phyloP scores from a whole-genome alignment of 2,888 invertebrate species.

The Cheilosia urbana region DNA sequence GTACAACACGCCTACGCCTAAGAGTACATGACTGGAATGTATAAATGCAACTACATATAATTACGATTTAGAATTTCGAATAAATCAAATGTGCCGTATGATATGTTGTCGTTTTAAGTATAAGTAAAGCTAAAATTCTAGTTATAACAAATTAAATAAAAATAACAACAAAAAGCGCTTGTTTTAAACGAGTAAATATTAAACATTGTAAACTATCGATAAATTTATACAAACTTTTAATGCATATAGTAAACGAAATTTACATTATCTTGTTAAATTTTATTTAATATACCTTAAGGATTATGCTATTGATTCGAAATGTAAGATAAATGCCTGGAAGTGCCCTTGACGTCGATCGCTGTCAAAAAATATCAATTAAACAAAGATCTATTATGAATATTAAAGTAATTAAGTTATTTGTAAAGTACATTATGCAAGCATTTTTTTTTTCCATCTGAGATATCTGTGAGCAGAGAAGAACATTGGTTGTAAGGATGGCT shows the following conservation, averaged over 20 bases:
- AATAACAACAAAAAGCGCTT: not conserved
- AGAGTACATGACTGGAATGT: conserved; percentile 27
- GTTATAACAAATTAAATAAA: conserved; percentile 9
- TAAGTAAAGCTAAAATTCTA: conserved; percentile 38
- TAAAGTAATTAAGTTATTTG: conserved; percentile 47
- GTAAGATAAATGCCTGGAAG: conserved; percentile 59
- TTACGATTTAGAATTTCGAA: conserved; percentile 30
- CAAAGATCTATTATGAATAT: conserved; percentile 39
- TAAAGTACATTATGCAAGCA: conserved; percentile 12
- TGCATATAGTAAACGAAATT: not conserved
- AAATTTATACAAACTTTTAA: not conserved
- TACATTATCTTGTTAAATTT: conserved; percentile 17
- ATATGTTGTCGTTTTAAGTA: conserved; percentile 47
- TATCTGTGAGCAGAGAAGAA: no score
- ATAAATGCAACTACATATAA: conserved; percentile 18
- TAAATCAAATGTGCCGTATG: conserved; percentile 39
- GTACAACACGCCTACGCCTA: not conserved
- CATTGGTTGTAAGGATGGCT: no score
- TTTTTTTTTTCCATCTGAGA: not conserved
- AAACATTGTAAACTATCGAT: not conserved
- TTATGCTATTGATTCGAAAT: conserved; percentile 40
- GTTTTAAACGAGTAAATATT: conserved; percentile 14
- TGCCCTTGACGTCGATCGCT: conserved; percentile 28
- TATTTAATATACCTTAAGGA: conserved; percentile 26
- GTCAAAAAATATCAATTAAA: conserved; percentile 35